Base-by-base conservation (phyloP, 2,888 invertebrate species). In the Sinhomidia bicolor region DNA sequence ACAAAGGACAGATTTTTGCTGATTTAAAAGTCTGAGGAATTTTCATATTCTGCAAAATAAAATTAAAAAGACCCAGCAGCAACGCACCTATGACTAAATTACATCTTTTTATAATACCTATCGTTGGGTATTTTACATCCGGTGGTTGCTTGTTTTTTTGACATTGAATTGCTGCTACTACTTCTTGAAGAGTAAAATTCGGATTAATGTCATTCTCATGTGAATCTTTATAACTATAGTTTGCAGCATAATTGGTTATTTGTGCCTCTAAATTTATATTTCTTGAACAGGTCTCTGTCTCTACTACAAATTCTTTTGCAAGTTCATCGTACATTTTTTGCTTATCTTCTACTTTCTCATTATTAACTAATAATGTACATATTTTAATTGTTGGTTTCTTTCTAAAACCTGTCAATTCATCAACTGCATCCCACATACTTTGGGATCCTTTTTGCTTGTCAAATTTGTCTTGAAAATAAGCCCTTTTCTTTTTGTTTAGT, bases 371-470 rank as follows among this genome's bases (percentile, higher is more conserved):
- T 6, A 76, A 10, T 26, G n/a, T 17, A 26, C 44, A 26, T 10
- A 76, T 76, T 10, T 17, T 44, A 44, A 9, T 74, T 20, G 10
- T 7, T 12, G n/a, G 9, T 44, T 76, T 23, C n/a, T 74, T 74
- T 14, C 74, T 79, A 36, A 79, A 79, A 79, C 54, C 14, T 17
- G 60, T 79, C 12, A 79, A 10, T 17, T 79, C 60, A 79, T 79
- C 57, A n/a, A 79, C n/a, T 4, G 17, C 60, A 36, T 57, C 23
- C 79, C 79, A 79, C 4, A 79, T 3, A 14, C 1, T 20, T 17
- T 1, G 6, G 4, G 57, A 36, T 5, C n/a, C 20, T 6, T n/a
- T 57, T 1, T 29, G 3, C 2, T 79, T 26, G 6, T 54, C 20
- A 32, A 60, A 57, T 36, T 79, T 79, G 20, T 60, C n/a, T 17